Evolutionary conservation across 2,113 vertebrate genomes (phyloP), one percentile per base, ranked within the genome.

Genomic region (Paraplagusia blochii): DNA sequence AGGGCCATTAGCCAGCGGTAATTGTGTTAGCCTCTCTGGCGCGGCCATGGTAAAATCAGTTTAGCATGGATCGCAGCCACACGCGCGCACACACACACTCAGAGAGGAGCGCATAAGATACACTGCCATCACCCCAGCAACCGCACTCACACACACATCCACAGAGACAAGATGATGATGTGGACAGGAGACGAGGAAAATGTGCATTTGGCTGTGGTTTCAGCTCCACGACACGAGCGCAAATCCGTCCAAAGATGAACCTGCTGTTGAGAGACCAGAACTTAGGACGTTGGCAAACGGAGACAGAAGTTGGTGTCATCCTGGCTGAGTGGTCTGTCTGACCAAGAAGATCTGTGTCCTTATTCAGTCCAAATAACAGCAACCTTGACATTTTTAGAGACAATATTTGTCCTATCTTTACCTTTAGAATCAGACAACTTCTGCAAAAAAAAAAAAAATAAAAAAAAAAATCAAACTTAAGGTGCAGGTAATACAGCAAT

Each of bases 1-100:
- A 91, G 90, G 88, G 81, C 95, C 95, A 98, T 98, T 98, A 98
- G 94, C 92, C 93, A 86, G 85, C 82, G 81, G 80, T 97, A 97
- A 98, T 94, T 93, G 87, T 91, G 95, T 98, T 97, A 98, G 92
- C 89, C 90, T 91, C 90, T 91, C 92, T 90, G 90, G 93, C 92
- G 93, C 93, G 88, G 91, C 93, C 93, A 93, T 91, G 84, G 89
- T 88, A 83, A 97, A 98, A 98, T 97, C 92, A 92, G 90, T 95
- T 98, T 98, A 97, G 94, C 92, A 98, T 97, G 94, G 96, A 98
- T 98, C 90, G 79, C 77, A 89, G 85, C 81, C 79, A 73, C 76
- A 17, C 71, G 60, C 81, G 71, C 71, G 74, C 75, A 72, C 75
- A 81, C 15, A 46, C 12, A 7, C 35, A 53, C 61, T 85, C 86